Percentiles rank a stretch among this genome's conserved stretches.
Evolutionary conservation across 2,797 vertebrate species (phyloP).

Genomic region (Benthosema pterotum): DNA sequence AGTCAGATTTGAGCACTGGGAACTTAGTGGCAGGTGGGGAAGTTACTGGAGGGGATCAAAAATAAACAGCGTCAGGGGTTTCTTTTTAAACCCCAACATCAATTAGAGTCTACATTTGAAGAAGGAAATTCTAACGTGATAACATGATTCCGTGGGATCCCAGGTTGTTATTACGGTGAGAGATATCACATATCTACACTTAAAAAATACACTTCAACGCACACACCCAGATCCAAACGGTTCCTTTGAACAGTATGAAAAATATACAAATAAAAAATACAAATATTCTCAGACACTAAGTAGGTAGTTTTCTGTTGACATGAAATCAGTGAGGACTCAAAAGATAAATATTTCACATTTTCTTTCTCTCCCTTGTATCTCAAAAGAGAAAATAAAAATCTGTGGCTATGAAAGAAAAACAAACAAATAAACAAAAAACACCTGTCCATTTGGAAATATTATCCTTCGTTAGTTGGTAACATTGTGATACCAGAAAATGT

Average conservation of each 20-base stretch:
- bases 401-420: slow-evolving; percentile 54
- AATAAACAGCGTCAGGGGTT: slow-evolving; percentile 27
- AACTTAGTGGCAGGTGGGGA: slow-evolving; percentile 13
- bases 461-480: slow-evolving; percentile 77
- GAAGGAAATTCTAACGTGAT: slow-evolving; percentile 53
- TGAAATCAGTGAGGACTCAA: slow-evolving; percentile 79
- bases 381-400: slow-evolving; percentile 64
- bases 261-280: slow-evolving; percentile 81
- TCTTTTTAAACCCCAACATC: slow-evolving; percentile 33
- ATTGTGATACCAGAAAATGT: slow-evolving; percentile 60
- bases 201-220: slow-evolving; percentile 75
- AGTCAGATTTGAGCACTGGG: slow-evolving; percentile 2
- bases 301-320: slow-evolving; percentile 82
- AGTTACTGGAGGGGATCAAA: slow-evolving; percentile 21
- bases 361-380: slow-evolving; percentile 60
- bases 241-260: slow-evolving; percentile 80
- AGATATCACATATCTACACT: slow-evolving; percentile 76
- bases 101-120: slow-evolving; percentile 44
- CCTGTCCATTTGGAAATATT: slow-evolving; percentile 61
- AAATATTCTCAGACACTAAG: slow-evolving; percentile 75
- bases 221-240: slow-evolving; percentile 67
- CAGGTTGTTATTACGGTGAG: slow-evolving; percentile 69
- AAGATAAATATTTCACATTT: slow-evolving; percentile 85
- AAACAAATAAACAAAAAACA: too few relatives aligned
- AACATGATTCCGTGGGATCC: slow-evolving; percentile 63